Evolutionary conservation across 2,113 vertebrate species (phyloP).

Genomic region (Felis catus): DNA sequence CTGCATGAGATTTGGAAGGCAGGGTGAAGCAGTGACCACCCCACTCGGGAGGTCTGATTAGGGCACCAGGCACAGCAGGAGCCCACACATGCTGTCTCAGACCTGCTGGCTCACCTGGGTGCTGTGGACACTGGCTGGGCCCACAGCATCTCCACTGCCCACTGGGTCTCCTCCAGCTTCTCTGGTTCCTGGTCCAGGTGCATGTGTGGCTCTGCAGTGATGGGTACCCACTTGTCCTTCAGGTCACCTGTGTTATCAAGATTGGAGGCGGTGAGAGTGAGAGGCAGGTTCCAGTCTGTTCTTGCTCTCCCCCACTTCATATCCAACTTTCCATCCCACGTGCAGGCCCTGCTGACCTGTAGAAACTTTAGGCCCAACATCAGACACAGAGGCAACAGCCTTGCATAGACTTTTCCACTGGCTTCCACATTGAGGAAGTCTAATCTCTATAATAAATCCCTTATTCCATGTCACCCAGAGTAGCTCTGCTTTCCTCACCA

Average conservation of each 20-base stretch:
- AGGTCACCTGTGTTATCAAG: neutral
- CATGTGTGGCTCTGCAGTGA: neutral
- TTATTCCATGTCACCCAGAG: neutral
- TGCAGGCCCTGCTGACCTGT: neutral
- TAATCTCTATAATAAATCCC: neutral
- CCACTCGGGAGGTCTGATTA: neutral
- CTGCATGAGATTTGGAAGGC: neutral
- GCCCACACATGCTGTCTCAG: neutral
- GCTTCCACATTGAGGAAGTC: neutral
- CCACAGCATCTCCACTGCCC: neutral
- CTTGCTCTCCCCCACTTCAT: neutral
- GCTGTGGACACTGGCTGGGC: neutral
- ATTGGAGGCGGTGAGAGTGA: neutral
- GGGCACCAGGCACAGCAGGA: fast-evolving
- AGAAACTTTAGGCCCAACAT: neutral
- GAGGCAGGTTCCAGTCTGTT: neutral
- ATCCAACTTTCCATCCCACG: neutral
- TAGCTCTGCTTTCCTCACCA: neutral
- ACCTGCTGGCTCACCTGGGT: neutral
- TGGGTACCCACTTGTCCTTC: neutral
- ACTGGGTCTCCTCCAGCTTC: neutral
- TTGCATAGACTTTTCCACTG: neutral
- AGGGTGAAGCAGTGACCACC: neutral
- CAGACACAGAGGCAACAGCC: neutral
- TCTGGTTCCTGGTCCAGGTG: neutral